These are phyloP conservation scores for Nomada ferruginata DNA, from an alignment of 2,888 invertebrate genomes.

Conservation along the genomic window DNA sequence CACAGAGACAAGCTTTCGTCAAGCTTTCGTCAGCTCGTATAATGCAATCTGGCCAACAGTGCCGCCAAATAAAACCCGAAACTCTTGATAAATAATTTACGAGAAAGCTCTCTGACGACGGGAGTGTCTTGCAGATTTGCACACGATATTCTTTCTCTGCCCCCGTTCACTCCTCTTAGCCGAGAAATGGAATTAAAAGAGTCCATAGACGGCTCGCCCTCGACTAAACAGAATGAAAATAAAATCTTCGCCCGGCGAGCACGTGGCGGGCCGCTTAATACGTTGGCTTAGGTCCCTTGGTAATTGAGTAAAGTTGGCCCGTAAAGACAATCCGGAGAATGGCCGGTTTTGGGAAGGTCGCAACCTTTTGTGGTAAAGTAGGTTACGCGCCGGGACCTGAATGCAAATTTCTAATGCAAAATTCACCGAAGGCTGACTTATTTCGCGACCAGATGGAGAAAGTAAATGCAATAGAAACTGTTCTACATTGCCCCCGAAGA, in stretches of 20 bases:
- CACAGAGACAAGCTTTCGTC: too few relatives aligned
- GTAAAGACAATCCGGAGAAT: slow-evolving; percentile 38
- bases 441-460: slow-evolving; percentile 1
- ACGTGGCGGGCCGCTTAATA: slow-evolving; percentile 18
- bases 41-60: too few relatives aligned
- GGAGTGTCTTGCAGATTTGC: background rate
- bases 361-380: slow-evolving; percentile 42
- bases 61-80: too few relatives aligned
- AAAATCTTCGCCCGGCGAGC: slow-evolving; percentile 15
- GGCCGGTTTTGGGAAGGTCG: slow-evolving; percentile 31
- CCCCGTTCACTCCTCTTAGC: background rate
- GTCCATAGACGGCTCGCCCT: background rate
- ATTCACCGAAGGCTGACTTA: slow-evolving; percentile 30
- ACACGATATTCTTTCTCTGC: background rate
- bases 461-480: too few relatives aligned
- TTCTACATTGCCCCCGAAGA: background rate
- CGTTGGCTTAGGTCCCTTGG: slow-evolving; percentile 25
- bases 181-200: background rate
- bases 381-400: slow-evolving; percentile 35
- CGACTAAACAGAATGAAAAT: slow-evolving; percentile 28
- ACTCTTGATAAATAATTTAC: background rate
- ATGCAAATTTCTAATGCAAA: slow-evolving; percentile 54
- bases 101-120: background rate
- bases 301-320: slow-evolving; percentile 43
- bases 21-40: too few relatives aligned